Conservation (phyloP, 1,140 invertebrate species). For the Calliopsis andreniformis region DNA sequence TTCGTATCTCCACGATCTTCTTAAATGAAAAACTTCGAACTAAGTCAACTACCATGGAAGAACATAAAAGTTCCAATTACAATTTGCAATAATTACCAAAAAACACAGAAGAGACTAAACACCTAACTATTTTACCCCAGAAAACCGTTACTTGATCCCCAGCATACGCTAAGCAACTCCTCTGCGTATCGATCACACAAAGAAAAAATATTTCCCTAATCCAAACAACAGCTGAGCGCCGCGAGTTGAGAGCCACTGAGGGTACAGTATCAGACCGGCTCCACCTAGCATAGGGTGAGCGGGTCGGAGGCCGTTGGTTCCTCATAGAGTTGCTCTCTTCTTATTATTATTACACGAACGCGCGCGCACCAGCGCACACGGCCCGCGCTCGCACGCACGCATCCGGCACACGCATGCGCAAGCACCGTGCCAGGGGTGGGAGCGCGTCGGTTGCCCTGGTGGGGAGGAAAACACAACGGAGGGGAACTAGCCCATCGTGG, state of each 20-base stretch:
- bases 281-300: slow-evolving; percentile 80
- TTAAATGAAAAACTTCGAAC: too few species aligned
- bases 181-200: too few species aligned
- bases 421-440: slow-evolving; percentile 37
- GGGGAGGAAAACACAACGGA: slow-evolving; percentile 45
- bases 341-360: slow-evolving; percentile 78
- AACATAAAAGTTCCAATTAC: too few species aligned
- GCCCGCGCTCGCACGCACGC: slow-evolving; percentile 49
- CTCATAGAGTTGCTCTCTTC: slow-evolving; percentile 80
- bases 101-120: too few species aligned
- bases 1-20: too few species aligned
- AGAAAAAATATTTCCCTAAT: neutral
- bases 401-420: slow-evolving; percentile 58
- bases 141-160: too few species aligned
- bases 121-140: too few species aligned
- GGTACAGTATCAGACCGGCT: slow-evolving; percentile 78
- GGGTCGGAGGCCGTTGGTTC: slow-evolving; percentile 80
- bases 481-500: slow-evolving; percentile 45
- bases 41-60: too few species aligned
- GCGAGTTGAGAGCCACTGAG: slow-evolving; percentile 70
- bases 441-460: slow-evolving; percentile 6
- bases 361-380: slow-evolving; percentile 58
- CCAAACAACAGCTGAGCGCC: neutral
- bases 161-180: too few species aligned
- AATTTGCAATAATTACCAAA: too few species aligned